Percentiles rank a stretch among this genome's conserved stretches.
Conservation (phyloP, 1,140 invertebrate genomes). For the Drosophila asahinai region DNA sequence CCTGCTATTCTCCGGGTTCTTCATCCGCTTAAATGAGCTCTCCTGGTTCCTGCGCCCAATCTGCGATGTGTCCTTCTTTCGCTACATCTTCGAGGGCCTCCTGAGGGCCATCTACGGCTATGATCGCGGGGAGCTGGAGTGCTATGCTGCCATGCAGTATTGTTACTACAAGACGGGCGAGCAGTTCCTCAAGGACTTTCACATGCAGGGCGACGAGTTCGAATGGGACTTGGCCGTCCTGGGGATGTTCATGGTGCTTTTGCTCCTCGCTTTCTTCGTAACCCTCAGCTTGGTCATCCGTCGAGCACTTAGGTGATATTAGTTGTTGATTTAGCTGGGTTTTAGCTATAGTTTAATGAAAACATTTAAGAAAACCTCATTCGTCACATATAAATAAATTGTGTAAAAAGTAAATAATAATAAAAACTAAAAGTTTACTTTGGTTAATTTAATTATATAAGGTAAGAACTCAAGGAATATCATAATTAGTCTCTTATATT, state of each 20-base stretch:
- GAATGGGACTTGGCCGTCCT: constrained; percentile 73
- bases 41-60: constrained; percentile 90
- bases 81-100: constrained; percentile 92
- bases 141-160: constrained; percentile 79
- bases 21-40: constrained; percentile 92
- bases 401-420: neutral
- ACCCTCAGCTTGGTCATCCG: constrained; percentile 62
- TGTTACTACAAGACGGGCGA: constrained; percentile 85
- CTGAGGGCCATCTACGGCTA: constrained; percentile 91
- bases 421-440: too few species aligned
- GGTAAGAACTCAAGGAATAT: too few species aligned
- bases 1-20: constrained; percentile 93
- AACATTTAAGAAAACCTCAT: neutral
- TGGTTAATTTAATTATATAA: too few species aligned
- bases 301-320: constrained; percentile 45
- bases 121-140: constrained; percentile 87
- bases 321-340: neutral
- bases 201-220: constrained; percentile 75
- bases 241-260: constrained; percentile 45
- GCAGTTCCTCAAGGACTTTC: constrained; percentile 86
- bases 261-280: constrained; percentile 63
- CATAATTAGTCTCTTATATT: neutral
- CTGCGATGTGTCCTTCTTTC: constrained; percentile 91
- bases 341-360: neutral
- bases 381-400: neutral